Base-by-base conservation (phyloP, 1,140 invertebrate species). In the Drosophila pruinosa region DNA sequence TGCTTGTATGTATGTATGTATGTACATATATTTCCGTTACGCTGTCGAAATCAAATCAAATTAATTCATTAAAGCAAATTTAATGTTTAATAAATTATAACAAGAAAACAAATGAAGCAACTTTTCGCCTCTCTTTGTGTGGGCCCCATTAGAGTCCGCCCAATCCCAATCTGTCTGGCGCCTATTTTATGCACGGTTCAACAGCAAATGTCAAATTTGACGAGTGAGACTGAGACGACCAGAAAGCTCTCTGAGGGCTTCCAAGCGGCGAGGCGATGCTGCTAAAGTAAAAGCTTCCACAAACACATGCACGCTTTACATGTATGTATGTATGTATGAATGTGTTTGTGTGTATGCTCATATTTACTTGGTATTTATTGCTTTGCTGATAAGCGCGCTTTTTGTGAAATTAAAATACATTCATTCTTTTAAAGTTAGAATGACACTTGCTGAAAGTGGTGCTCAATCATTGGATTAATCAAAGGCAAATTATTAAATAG, bases 11-110 rank as follows among this genome's bases (percentile, higher is more conserved):
- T 53, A 4, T 38, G n/a, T 39, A 4, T 38, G 7, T 39, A 1
- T 38, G 7, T 12, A 12, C n/a, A n/a, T 21, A n/a, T 56, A 48
- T 63, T 68, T 75, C 61, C 72, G 57, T 79, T 78, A 68, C 72
- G 57, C 57, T 75, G 80, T 86, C 52, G 69, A 71, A 86, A 80
- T 77, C 50, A 81, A 81, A 86, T 81, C 77, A 86, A 78, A 86
- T 88, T 86, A 86, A 86, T 86, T 86, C 81, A 86, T 86, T 80
- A 81, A 75, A 56, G 63, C 74, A 70, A 86, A 86, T 78, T 86
- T 69, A 86, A 86, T 86, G 74, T 86, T 77, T 75, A 78, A 86
- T 86, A 88, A 86, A 86, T 86, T 65, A 86, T 71, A 78, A 67
- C 62, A 81, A 67, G 73, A 76, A 85, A 75, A 83, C 48, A 82